A percentile compares a stretch with the other conserved stretches of the same genome.
phyloP scores from a whole-genome alignment of 2,888 invertebrate species.

The Onchidella celtica region DNA sequence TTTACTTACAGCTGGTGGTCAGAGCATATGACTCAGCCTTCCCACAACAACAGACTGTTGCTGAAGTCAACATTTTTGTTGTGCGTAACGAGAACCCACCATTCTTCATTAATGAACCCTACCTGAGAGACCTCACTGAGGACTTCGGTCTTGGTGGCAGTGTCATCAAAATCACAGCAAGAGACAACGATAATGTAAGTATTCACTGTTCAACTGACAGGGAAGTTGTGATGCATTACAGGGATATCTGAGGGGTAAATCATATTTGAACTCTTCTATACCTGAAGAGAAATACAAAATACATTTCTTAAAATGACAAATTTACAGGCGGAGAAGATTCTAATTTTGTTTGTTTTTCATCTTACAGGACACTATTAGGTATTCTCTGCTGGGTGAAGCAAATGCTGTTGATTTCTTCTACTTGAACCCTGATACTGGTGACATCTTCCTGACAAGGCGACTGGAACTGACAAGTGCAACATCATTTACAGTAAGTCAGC shows the following conservation, averaged over 20 bases:
- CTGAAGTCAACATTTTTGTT: slow-evolving; percentile 62
- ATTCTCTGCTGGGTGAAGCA: slow-evolving; percentile 55
- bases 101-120: slow-evolving; percentile 60
- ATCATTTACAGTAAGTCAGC: slow-evolving; percentile 59
- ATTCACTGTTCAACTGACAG: no score
- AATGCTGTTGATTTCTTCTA: slow-evolving; percentile 85
- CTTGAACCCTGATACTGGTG: slow-evolving; percentile 92
- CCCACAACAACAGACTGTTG: slow-evolving; percentile 56
- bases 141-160: slow-evolving; percentile 80
- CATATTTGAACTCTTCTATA: no score
- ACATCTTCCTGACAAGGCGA: slow-evolving; percentile 84
- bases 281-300: no score
- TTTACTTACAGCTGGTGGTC: slow-evolving; percentile 61
- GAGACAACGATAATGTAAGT: slow-evolving; percentile 65
- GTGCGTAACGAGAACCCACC: slow-evolving; percentile 66
- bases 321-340: no score
- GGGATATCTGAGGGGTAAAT: no score
- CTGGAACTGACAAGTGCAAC: slow-evolving; percentile 56
- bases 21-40: slow-evolving; percentile 61
- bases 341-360: no score
- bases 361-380: slow-evolving; percentile 66
- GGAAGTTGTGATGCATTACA: no score
- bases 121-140: slow-evolving; percentile 59
- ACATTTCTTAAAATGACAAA: no score
- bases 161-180: slow-evolving; percentile 85